phyloP scores from a whole-genome alignment of 2,113 vertebrate genomes.

The Heliornis fulica region DNA sequence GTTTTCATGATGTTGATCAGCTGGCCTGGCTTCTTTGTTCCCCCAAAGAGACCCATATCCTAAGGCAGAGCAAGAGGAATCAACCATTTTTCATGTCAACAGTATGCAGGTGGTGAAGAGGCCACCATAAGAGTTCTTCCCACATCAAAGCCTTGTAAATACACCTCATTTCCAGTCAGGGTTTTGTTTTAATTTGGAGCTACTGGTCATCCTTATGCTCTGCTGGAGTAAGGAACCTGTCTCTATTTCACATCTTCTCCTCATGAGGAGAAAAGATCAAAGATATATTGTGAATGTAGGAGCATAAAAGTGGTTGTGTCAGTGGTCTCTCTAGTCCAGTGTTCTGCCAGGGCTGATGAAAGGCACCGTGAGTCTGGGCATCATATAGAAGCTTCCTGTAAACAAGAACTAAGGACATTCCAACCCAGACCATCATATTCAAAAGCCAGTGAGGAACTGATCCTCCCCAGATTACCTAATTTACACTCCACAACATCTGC shows the following conservation, averaged over 20 bases:
- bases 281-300: not conserved
- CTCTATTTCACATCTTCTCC: not conserved
- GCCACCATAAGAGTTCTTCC: not conserved
- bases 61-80: not conserved
- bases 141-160: not conserved
- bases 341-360: not conserved
- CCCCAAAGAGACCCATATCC: not conserved
- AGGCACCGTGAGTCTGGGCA: not conserved
- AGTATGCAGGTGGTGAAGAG: not conserved
- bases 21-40: not conserved
- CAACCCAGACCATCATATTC: not conserved
- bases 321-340: not conserved
- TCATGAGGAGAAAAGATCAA: not conserved
- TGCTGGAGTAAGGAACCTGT: not conserved
- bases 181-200: not conserved
- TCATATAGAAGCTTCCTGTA: not conserved
- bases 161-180: not conserved
- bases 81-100: fast-evolving
- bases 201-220: not conserved
- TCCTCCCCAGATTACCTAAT: not conserved
- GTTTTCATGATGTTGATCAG: not conserved
- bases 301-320: not conserved
- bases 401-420: not conserved
- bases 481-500: not conserved
- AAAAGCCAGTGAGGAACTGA: not conserved